Evolutionary conservation across 1,140 invertebrate genomes (phyloP).

Genomic region (Magallana ariakensis): DNA sequence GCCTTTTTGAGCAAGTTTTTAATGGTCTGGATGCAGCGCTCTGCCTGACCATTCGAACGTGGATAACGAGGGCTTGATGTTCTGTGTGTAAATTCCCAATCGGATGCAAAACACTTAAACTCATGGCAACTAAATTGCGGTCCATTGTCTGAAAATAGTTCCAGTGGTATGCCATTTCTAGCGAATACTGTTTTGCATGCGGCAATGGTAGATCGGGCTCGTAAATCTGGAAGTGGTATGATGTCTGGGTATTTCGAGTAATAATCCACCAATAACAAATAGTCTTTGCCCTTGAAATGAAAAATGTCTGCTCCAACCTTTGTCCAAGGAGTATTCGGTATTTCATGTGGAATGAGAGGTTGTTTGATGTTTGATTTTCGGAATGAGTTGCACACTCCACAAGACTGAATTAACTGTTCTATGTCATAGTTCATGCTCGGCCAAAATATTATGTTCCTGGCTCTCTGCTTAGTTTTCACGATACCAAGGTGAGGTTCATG

Average conservation of each 20-base stretch:
- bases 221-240: conserved; percentile 34
- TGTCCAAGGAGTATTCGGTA: conserved; percentile 43
- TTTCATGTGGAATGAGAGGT: conserved; percentile 40
- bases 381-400: conserved; percentile 38
- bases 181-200: conserved; percentile 59
- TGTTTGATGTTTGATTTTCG: conserved; percentile 43
- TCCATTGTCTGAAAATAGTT: conserved; percentile 73
- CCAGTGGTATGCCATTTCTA: conserved; percentile 59
- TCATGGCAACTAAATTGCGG: conserved; percentile 75
- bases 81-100: conserved; percentile 77
- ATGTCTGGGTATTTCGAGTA: conserved; percentile 60
- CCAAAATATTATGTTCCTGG: conserved; percentile 53
- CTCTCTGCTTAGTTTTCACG: conserved; percentile 39
- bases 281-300: conserved; percentile 26
- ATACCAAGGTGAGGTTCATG: conserved; percentile 54
- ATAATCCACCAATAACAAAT: conserved; percentile 59
- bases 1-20: conserved; percentile 59
- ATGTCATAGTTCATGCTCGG: conserved; percentile 48
- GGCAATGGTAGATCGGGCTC: conserved; percentile 21
- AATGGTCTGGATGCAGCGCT: conserved; percentile 60
- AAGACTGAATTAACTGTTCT: conserved; percentile 29
- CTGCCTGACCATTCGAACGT: conserved; percentile 60
- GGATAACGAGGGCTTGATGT: conserved; percentile 74
- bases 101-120: conserved; percentile 77
- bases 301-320: no score